phyloP scores from a whole-genome alignment of 2,113 vertebrate genomes.

The Perca schrenkii region DNA sequence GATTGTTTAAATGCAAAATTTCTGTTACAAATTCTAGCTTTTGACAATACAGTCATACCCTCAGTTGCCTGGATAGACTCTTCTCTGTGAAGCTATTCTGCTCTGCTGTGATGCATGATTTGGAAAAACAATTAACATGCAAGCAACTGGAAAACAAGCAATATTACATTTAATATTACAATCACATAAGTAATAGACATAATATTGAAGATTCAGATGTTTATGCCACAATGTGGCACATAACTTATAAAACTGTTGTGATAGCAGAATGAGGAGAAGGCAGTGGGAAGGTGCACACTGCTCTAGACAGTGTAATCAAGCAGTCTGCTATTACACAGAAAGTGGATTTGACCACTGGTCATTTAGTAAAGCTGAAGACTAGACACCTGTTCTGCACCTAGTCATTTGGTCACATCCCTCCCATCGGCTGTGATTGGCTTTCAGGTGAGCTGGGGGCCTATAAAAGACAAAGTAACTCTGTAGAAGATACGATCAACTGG shows the following conservation, averaged over 20 bases:
- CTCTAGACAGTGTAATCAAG: conserved; percentile 74
- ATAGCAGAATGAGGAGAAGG: background rate
- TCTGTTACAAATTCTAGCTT: background rate
- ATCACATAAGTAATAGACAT: background rate
- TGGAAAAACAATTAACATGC: background rate
- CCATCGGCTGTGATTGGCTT: conserved; percentile 50
- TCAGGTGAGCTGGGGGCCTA: conserved; percentile 44
- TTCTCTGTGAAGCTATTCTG: background rate
- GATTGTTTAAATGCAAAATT: background rate
- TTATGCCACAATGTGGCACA: background rate
- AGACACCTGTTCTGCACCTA: conserved; percentile 64
- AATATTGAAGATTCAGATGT: background rate
- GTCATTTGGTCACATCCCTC: conserved; percentile 60
- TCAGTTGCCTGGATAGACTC: background rate
- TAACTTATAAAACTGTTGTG: background rate
- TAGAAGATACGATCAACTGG: conserved; percentile 14
- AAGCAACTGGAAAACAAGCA: background rate
- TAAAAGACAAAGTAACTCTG: conserved; percentile 60
- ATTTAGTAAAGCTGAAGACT: conserved; percentile 83
- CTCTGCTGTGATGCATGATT: background rate
- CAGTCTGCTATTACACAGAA: conserved; percentile 74
- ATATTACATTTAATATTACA: background rate
- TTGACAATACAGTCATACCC: background rate
- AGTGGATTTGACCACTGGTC: conserved; percentile 80
- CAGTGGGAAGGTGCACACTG: conserved; percentile 38